Conservation (phyloP, 2,113 vertebrate species). For the Mastomys coucha region DNA sequence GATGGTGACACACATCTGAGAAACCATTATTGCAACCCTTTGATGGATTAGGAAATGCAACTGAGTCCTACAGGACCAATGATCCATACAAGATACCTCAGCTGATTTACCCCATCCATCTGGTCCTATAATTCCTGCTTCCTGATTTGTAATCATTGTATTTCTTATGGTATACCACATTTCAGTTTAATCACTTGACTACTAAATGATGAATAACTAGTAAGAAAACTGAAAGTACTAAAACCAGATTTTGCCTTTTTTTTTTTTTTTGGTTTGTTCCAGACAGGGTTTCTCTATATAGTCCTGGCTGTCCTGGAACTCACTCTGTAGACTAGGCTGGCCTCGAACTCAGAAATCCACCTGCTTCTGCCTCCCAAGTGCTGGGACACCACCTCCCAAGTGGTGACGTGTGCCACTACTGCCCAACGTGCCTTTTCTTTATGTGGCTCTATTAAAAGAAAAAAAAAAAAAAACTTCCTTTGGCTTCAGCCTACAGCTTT, state of each 20-base stretch:
- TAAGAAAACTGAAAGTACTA: constrained; percentile 19
- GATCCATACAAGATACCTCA: not conserved
- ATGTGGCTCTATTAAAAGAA: not conserved
- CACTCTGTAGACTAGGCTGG: no score
- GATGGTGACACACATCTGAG: not conserved
- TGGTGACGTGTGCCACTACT: no score
- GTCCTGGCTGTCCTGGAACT: not conserved
- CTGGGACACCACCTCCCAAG: no score
- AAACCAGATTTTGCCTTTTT: not conserved
- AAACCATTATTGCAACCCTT: not conserved
- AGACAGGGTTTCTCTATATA: no score
- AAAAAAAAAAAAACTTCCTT: not conserved
- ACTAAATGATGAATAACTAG: not conserved
- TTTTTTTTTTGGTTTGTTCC: no score
- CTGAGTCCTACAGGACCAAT: not conserved
- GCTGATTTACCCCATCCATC: not conserved
- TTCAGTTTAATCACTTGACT: constrained; percentile 18
- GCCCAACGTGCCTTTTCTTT: not conserved
- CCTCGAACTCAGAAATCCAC: no score
- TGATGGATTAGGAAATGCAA: constrained; percentile 10
- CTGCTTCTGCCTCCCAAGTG: no score
- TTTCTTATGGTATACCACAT: not conserved
- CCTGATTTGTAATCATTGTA: constrained; percentile 39
- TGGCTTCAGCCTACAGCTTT: not conserved
- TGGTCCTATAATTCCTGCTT: not conserved